Base-by-base conservation (phyloP, 2,888 invertebrate species). In the Apodemia duryi region DNA sequence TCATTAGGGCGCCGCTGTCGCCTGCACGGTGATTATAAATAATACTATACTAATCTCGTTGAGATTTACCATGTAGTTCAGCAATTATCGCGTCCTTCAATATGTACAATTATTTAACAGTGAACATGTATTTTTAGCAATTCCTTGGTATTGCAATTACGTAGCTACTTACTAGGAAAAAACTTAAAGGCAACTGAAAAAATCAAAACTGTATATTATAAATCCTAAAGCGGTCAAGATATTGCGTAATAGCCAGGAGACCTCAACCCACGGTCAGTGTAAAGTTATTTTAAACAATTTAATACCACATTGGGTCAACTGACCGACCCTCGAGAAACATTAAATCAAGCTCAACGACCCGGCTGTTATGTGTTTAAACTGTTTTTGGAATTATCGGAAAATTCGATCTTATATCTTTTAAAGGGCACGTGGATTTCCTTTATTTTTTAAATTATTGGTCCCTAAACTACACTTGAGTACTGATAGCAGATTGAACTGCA, bases 281-380 rank as follows among this genome's bases (percentile, higher is more conserved):
- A 83, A 84, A 85, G 75, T 85, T 84, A 85, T 82, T 88, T 88
- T 88, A 86, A 89, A 85, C 85, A 83, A 86, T 85, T 77, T 80
- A 75, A 81, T 79, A 74, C 76, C 72, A 71, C 65, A 69, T 69
- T 71, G 73, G 71, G 74, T 73, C 75, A 72, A 79, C 84, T 88
- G 88, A 86, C 86, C 87, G 88, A 86, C 86, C 87, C 83, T 77
- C 76, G 73, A 71, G 75, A 71, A 74, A 80, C 81, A 81, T 86
- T 87, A 88, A 87, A 86, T 88, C 83, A 85, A 81, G 79, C 67
- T 67, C 72, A 76, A 75, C 79, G 73, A 78, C 70, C 69, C 68
- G 73, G 69, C 73, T 75, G 76, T 77, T 77, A 72, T 76, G 80
- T 81, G 73, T 76, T 77, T 77, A 77, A 80, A 81, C 79, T 79